phyloP scores from a whole-genome alignment of 1,140 invertebrate species.

The Diuraphis noxia region DNA sequence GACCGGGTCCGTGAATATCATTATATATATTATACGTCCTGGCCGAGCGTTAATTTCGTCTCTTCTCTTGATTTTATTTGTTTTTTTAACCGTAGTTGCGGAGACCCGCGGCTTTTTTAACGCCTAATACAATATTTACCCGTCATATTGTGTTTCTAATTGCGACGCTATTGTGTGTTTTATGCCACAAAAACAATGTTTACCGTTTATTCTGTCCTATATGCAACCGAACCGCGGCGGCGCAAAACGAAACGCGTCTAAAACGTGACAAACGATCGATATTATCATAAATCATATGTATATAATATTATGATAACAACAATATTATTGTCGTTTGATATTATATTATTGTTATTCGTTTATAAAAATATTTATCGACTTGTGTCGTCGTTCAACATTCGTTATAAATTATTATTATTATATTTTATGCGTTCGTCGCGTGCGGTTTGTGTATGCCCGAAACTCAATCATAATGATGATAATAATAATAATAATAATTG shows the following conservation, averaged over 20 bases:
- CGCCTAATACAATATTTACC: not conserved
- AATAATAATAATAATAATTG: not conserved
- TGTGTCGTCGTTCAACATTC: not conserved
- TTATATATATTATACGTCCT: too few relatives aligned
- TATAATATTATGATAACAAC: too few relatives aligned
- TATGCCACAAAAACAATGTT: not conserved
- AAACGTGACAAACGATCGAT: constrained; percentile 14
- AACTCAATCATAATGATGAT: not conserved
- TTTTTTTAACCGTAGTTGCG: not conserved
- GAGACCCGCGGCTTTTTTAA: not conserved
- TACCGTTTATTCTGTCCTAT: not conserved
- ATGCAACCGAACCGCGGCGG: not conserved
- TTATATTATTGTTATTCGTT: not conserved
- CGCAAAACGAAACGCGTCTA: not conserved
- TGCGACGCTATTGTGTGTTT: constrained; percentile 6
- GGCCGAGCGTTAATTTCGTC: not conserved
- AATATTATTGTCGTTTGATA: not conserved
- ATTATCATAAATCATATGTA: not conserved
- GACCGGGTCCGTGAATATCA: constrained; percentile 1
- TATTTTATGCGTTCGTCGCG: not conserved
- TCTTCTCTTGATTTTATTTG: not conserved
- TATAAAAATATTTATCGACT: not conserved
- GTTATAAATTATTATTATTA: not conserved
- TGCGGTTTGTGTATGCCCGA: not conserved
- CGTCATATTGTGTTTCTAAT: constrained; percentile 30